These are phyloP conservation scores for Neotoma lepida DNA, from an alignment of 2,113 vertebrate genomes.

Conservation along the genomic window DNA sequence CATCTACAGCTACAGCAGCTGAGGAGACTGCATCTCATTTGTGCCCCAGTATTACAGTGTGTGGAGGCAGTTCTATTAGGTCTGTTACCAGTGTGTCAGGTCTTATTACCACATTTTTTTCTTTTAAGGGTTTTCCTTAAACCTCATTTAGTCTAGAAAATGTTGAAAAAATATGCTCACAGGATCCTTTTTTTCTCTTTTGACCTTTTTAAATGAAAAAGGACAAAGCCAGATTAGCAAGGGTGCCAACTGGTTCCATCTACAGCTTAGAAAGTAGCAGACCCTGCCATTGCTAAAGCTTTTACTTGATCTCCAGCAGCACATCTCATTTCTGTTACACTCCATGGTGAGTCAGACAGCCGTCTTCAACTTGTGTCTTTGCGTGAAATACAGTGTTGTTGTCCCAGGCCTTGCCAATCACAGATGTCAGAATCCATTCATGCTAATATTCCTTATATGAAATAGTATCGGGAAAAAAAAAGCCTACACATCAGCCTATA, in stretches of 20 bases:
- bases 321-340: fast-evolving
- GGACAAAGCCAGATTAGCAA: no score
- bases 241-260: fast-evolving
- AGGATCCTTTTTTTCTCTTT: background rate
- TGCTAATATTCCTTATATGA: background rate
- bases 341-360: background rate
- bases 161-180: background rate
- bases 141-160: background rate
- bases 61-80: background rate
- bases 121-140: background rate
- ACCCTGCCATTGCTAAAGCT: fast-evolving
- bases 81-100: background rate
- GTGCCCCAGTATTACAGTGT: fast-evolving
- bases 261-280: background rate
- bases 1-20: background rate
- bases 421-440: background rate
- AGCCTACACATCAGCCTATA: background rate
- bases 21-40: background rate
- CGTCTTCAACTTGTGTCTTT: fast-evolving
- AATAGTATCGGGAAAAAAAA: no score
- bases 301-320: no score
- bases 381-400: background rate
- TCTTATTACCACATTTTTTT: background rate
- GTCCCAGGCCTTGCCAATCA: no score
- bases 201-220: background rate